Evolutionary conservation across 2,797 vertebrate species (phyloP).

Genomic region (Rhincodon typus): DNA sequence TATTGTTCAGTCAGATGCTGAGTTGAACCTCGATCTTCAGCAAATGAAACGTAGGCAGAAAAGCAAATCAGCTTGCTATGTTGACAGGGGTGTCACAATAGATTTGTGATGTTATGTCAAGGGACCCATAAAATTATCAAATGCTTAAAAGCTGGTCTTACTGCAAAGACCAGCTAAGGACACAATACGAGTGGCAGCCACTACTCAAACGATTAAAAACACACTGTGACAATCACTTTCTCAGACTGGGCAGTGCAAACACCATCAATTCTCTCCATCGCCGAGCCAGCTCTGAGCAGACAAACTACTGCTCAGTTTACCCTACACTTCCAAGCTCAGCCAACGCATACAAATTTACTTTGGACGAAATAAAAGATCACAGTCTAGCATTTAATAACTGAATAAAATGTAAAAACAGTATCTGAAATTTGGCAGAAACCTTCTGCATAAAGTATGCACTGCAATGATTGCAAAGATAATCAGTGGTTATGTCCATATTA

Average conservation of each 20-base stretch:
- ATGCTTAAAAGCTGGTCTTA: neutral
- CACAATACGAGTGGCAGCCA: neutral
- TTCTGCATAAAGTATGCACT: neutral
- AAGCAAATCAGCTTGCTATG: neutral
- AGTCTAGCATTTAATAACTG: neutral
- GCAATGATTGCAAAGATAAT: neutral
- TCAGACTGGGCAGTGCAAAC: neutral
- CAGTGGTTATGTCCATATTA: neutral
- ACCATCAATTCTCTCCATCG: neutral
- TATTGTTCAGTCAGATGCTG: neutral
- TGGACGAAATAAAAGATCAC: neutral
- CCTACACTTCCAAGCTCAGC: neutral
- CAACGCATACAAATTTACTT: neutral
- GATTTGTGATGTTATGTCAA: neutral
- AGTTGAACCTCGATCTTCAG: neutral
- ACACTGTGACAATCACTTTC: neutral
- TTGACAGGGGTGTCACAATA: neutral
- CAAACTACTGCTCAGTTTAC: neutral
- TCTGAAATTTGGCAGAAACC: neutral
- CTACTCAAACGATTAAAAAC: neutral
- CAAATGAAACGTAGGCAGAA: neutral
- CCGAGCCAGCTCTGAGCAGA: neutral
- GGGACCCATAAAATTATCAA: neutral
- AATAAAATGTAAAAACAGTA: neutral
- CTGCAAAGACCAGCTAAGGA: neutral